Conservation (phyloP, 2,113 vertebrate species). For the Zingel zingel region DNA sequence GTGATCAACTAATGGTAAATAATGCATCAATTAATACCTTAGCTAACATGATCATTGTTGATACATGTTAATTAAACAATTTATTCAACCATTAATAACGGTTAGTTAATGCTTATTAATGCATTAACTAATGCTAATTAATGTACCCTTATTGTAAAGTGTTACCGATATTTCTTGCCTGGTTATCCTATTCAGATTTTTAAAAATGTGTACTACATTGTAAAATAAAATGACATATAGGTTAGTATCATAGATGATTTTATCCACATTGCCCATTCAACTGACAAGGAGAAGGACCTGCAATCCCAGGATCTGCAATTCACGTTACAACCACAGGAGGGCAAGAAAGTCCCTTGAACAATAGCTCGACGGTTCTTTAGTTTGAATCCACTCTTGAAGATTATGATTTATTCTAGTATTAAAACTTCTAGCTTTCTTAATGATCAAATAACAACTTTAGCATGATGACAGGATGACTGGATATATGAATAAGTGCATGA, state of each 20-base stretch:
- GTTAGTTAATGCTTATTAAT: no score
- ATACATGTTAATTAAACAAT: no score
- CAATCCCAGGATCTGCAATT: not conserved
- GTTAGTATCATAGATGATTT: no score
- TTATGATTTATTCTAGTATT: not conserved
- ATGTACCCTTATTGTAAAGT: no score
- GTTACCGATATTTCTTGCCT: not conserved
- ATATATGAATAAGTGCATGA: not conserved
- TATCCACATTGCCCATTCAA: not conserved
- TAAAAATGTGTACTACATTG: not conserved
- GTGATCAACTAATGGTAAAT: no score
- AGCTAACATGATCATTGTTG: no score
- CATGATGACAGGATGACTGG: not conserved
- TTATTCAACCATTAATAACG: no score
- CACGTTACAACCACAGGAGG: constrained; percentile 34
- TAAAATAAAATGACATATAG: not conserved
- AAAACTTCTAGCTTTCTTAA: not conserved
- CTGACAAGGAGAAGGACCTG: not conserved
- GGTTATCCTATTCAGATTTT: not conserved
- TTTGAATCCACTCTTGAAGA: not conserved
- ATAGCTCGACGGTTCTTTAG: rapidly evolving
- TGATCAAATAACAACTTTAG: not conserved
- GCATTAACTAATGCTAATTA: no score
- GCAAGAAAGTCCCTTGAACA: constrained; percentile 28
- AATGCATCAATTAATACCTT: no score